Evolutionary conservation across 2,888 invertebrate genomes (phyloP), one percentile per base, ranked within the genome.

Genomic region (Pheosia gnoma): DNA sequence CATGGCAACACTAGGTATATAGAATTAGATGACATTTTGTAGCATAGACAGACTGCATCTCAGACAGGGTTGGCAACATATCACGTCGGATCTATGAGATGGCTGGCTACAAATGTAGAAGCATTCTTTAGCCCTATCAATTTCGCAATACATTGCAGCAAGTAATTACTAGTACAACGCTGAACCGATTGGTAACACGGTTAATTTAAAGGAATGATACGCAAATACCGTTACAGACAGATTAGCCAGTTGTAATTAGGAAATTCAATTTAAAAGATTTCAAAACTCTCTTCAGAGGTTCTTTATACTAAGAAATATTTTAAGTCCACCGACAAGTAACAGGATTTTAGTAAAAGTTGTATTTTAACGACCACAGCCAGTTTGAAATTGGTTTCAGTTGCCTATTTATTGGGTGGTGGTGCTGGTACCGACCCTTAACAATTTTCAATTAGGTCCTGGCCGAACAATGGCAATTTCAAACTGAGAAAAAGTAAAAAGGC

Each of bases 381-480:
- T 37, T 38, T 37, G 7, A 51, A 51, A 36, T 38, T 11, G 4
- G n/a, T 54, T 54, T 56, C 41, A 41, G 8, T 56, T 25, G 41
- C 54, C 43, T 43, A 52, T 60, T 64, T 63, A 56, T 37, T 45
- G 61, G 66, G 70, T 80, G 84, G 82, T 83, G n/a, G n/a, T n/a
- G n/a, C n/a, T n/a, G n/a, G n/a, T 83, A 80, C 75, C 77, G 79
- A 84, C 82, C 83, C 83, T 80, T 80, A 82, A 82, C 83, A 80
- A 80, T 84, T 88, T 87, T 85, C 86, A 86, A 88, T 88, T 88
- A 82, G 84, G 79, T 81, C 81, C 80, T 79, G 80, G 78, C 79
- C 71, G 82, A 88, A 91, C 90, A 91, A 91, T 88, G 82, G 90
- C 84, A 84, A 88, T 91, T 90, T 86, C 83, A 87, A 89, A 87